A percentile compares a stretch with the other conserved stretches of the same genome.
Conservation (phyloP, 2,113 vertebrate genomes). For the Hypomesus transpacificus region DNA sequence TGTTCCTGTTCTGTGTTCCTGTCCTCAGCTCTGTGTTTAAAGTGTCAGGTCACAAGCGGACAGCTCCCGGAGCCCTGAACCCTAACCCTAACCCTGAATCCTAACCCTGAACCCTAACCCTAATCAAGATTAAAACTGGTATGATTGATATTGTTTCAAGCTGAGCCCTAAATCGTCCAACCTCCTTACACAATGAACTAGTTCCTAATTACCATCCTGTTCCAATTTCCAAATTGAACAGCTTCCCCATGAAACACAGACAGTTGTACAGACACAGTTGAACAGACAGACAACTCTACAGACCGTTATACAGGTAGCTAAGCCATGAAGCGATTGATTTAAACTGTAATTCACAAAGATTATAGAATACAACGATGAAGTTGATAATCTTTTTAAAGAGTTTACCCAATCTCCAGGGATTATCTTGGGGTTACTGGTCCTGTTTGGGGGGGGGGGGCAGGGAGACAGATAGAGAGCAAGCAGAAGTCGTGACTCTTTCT, state of each 20-base stretch:
- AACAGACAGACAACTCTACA: background rate
- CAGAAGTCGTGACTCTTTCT: slow-evolving; percentile 1
- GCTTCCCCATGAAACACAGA: background rate
- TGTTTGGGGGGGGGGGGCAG: slow-evolving; percentile 1
- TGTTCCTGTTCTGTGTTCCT: too few relatives aligned
- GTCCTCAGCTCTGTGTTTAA: too few relatives aligned
- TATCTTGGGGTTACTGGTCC: background rate
- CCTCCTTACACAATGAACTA: too few relatives aligned
- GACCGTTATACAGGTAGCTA: slow-evolving; percentile 14
- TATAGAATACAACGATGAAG: slow-evolving; percentile 15
- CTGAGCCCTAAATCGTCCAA: too few relatives aligned
- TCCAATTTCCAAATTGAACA: background rate
- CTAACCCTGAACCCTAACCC: too few relatives aligned
- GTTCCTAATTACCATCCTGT: too few relatives aligned
- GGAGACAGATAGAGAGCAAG: background rate
- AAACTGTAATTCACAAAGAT: slow-evolving; percentile 10
- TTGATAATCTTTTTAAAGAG: slow-evolving; percentile 36
- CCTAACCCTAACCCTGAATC: too few relatives aligned
- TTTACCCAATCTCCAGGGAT: slow-evolving; percentile 16
- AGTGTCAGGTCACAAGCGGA: too few relatives aligned
- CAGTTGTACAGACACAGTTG: background rate
- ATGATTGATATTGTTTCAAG: background rate
- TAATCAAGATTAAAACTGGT: too few relatives aligned
- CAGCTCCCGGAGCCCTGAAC: too few relatives aligned
- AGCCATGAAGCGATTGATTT: slow-evolving; percentile 20